Evolutionary conservation across 2,888 invertebrate species (phyloP).

Genomic region (Platycnemis pennipes): DNA sequence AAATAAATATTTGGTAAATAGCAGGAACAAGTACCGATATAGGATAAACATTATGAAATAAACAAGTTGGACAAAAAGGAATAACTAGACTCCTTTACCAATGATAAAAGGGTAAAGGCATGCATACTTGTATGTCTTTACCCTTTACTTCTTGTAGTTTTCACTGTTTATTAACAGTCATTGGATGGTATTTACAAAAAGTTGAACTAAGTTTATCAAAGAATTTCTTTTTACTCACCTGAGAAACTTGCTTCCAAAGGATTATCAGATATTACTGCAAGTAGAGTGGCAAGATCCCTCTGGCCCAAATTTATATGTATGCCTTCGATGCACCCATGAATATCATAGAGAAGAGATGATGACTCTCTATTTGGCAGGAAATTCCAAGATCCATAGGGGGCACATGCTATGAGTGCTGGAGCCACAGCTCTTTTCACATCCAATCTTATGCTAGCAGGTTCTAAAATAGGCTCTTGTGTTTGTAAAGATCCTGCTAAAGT

Average conservation of each 20-base stretch:
- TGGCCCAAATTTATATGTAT: conserved; percentile 87
- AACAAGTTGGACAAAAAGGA: too few relatives aligned
- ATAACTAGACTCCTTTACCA: neutral
- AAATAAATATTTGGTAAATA: too few relatives aligned
- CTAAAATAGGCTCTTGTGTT: conserved; percentile 89
- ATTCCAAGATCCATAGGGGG: conserved; percentile 10
- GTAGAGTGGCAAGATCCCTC: conserved; percentile 86
- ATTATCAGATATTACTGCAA: conserved; percentile 88
- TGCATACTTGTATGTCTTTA: too few relatives aligned
- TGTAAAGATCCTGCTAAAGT: conserved; percentile 87
- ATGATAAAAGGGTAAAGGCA: conserved; percentile 66
- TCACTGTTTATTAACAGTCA: neutral
- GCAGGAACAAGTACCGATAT: too few relatives aligned
- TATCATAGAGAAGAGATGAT: conserved; percentile 81
- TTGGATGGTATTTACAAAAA: too few relatives aligned
- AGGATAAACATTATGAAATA: too few relatives aligned
- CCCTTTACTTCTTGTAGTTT: conserved; percentile 68
- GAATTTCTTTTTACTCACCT: conserved; percentile 70
- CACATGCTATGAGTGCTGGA: conserved; percentile 67
- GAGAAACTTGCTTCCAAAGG: conserved; percentile 78
- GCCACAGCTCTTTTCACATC: conserved; percentile 86
- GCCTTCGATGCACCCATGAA: conserved; percentile 85
- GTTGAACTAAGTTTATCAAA: conserved; percentile 17
- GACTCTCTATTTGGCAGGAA: conserved; percentile 71
- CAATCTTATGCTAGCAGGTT: conserved; percentile 86